Conservation (phyloP, 2,888 invertebrate genomes). For the Latheticus oryzae region DNA sequence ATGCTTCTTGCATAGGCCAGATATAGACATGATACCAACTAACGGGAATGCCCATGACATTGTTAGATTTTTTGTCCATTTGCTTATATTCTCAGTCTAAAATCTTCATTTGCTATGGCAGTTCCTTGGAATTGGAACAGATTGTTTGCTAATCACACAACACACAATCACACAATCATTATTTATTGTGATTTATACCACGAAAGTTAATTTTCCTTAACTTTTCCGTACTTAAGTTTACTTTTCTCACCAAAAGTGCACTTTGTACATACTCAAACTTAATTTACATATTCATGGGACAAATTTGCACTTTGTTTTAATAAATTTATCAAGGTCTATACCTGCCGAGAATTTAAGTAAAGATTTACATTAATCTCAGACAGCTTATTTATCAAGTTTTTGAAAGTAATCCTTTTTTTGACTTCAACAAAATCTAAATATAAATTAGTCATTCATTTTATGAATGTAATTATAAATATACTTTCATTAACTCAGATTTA, state of each 20-base stretch:
- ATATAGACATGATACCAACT: slow-evolving; percentile 18
- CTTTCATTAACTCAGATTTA: slow-evolving; percentile 35
- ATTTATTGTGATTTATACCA: neutral
- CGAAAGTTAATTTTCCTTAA: slow-evolving; percentile 1
- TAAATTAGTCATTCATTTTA: slow-evolving; percentile 24
- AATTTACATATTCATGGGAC: slow-evolving; percentile 29
- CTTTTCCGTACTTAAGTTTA: slow-evolving; percentile 2
- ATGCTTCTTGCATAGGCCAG: slow-evolving; percentile 18
- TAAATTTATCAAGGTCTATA: slow-evolving; percentile 22
- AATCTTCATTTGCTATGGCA: no score
- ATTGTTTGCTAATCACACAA: slow-evolving; percentile 16
- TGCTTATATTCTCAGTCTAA: no score
- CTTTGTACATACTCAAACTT: slow-evolving; percentile 19
- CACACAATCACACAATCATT: no score
- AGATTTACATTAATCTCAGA: no score
- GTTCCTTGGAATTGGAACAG: no score
- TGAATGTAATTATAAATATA: slow-evolving; percentile 8
- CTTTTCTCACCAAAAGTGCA: slow-evolving; percentile 19
- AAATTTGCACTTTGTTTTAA: slow-evolving; percentile 22
- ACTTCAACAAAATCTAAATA: no score
- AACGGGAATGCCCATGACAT: slow-evolving; percentile 13
- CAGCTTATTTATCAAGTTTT: no score
- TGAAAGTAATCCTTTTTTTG: no score
- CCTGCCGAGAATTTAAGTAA: slow-evolving; percentile 17
- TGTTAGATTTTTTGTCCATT: no score